phyloP scores from a whole-genome alignment of 2,797 vertebrate species.

The Poeciliopsis gracilis region DNA sequence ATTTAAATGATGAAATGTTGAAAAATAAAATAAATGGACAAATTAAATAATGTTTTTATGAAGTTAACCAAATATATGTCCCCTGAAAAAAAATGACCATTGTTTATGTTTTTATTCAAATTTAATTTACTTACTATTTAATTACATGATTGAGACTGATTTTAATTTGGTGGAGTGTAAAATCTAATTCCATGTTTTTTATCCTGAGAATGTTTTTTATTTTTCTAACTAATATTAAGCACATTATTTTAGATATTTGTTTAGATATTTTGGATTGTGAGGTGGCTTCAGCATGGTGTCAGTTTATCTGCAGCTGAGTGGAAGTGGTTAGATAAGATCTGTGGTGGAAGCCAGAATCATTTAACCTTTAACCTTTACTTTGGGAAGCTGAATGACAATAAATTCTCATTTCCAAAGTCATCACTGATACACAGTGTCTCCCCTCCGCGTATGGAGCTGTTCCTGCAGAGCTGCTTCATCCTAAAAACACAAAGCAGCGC shows the following conservation, averaged over 20 bases:
- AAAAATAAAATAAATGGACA: neutral
- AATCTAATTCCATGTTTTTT: neutral
- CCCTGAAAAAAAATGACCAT: neutral
- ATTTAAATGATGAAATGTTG: too few relatives aligned
- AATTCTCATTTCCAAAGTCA: too few relatives aligned
- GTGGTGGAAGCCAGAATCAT: neutral
- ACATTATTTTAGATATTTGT: neutral
- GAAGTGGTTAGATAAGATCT: neutral
- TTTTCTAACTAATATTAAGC: neutral
- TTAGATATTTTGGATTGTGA: too few relatives aligned
- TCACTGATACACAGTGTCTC: too few relatives aligned
- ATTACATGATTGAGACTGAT: neutral
- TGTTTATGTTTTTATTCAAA: neutral
- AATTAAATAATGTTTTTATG: neutral
- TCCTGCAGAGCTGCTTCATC: too few relatives aligned
- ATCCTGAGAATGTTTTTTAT: too few relatives aligned
- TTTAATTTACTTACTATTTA: neutral
- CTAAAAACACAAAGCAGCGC: too few relatives aligned
- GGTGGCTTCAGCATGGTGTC: neutral
- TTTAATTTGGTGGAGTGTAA: neutral
- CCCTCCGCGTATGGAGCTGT: too few relatives aligned
- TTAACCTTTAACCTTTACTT: too few relatives aligned
- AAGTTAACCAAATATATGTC: neutral
- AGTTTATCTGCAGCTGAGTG: too few relatives aligned
- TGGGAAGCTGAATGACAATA: too few relatives aligned